Evolutionary conservation across 1,140 invertebrate genomes (phyloP), one percentile per base, ranked within the genome.

Genomic region (Trichoplusia ni): DNA sequence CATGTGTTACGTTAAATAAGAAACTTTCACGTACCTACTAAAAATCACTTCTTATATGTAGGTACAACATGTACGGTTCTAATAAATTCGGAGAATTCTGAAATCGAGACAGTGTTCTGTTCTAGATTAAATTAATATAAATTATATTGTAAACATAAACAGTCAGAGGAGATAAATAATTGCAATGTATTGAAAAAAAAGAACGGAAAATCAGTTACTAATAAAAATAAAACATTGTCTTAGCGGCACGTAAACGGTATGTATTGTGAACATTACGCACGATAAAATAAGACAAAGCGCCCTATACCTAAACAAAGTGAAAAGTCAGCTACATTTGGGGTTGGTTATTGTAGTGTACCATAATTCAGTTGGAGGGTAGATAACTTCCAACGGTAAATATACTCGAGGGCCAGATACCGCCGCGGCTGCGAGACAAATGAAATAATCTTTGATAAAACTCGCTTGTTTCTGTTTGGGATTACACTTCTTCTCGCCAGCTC

Each of bases 311-410:
- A 38, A 38, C 35, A 51, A 49, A 44, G 53, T 53, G 60, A 37
- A 63, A 63, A 63, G 21, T 63, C 35, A 37, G 37, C 53, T 44
- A 38, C 21, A 38, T 38, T 54, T 9, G 51, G 44, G 46, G 56
- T 64, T 47, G 61, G 54, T 47, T 49, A 60, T 64, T 64, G 64
- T 67, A 53, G 19, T 47, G 56, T 63, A 60, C 69, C 60, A 68
- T 73, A 69, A 66, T 49, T 73, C 70, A 69, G 46, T 38, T 42
- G 42, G 59, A 63, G 66, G 66, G 66, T 61, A 64, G 70, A 72
- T 72, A 72, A 72, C 54, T 68, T 62, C 56, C 65, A 60, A 35
- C 53, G 47, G 68, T 62, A 71, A 66, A 66, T 61, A 71, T 35
- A 58, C 35, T 25, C 56, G 27, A 33, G 56, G 56, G 42, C 11